A percentile compares a stretch with the other conserved stretches of the same genome.
Conservation (phyloP, 2,888 invertebrate genomes). For the Phyllotreta cruciferae region DNA sequence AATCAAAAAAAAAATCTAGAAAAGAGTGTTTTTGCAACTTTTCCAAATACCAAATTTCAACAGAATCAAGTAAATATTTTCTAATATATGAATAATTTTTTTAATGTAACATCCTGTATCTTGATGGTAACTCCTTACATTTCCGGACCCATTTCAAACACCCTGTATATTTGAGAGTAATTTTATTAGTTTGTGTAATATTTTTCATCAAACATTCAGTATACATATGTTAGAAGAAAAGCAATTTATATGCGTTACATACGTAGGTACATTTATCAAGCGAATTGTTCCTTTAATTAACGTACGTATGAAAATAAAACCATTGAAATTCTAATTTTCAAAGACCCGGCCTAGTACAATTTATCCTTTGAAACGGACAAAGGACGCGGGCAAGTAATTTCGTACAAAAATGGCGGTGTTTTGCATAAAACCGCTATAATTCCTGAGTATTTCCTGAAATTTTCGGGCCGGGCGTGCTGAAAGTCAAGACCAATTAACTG, state of each 20-base stretch:
- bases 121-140: too few species aligned
- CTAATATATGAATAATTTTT: too few species aligned
- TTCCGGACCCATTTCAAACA: too few species aligned
- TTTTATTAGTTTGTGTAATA: not conserved
- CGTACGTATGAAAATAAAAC: conserved; percentile 39
- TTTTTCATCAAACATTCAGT: not conserved
- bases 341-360: conserved; percentile 43
- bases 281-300: conserved; percentile 40
- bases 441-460: conserved; percentile 54
- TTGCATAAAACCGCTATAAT: conserved; percentile 55
- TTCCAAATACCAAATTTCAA: too few species aligned
- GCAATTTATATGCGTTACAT: conserved; percentile 7
- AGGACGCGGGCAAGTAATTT: conserved; percentile 49
- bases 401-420: conserved; percentile 51
- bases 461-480: conserved; percentile 49
- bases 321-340: conserved; percentile 40
- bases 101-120: too few species aligned
- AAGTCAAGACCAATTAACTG: conserved; percentile 59
- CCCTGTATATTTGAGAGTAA: too few species aligned
- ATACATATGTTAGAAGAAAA: not conserved
- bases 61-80: too few species aligned
- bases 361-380: conserved; percentile 47
- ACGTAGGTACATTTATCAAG: conserved; percentile 27
- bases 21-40: too few species aligned
- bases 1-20: too few species aligned